Evolutionary conservation across 2,797 vertebrate genomes (phyloP), one percentile per base, ranked within the genome.

Genomic region (Gambusia yucatana): DNA sequence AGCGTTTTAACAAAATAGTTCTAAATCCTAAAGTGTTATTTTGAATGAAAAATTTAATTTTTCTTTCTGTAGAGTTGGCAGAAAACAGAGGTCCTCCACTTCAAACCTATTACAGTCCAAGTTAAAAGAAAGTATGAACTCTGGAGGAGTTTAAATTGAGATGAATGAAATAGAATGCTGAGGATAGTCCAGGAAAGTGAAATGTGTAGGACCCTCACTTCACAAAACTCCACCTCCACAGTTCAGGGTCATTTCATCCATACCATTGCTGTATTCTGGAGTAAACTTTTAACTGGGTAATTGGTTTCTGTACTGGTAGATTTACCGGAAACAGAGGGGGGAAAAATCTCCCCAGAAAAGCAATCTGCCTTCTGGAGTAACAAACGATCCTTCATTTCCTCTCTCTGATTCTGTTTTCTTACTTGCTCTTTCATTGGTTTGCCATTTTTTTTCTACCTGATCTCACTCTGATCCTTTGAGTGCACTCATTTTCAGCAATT

Each of bases 401-500:
- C 3, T 70, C 65, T 17, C 43, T 46, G 43, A 28, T 28, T 70
- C 67, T 44, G 25, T 28, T 44, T 46, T 70, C 43, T 46, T 70
- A 43, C 67, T 44, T 16, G 25, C 2, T 70, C 41, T 28, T 46
- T 70, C 43, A 70, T 44, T 70, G 43, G 67, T 70, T n/a, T 70
- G 41, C 25, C 28, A 6, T 46, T 44, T 70, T 67, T 69, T 70
- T 70, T 70, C n/a, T 28, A 4, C 43, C 43, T 46, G 41, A 46
- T 70, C 65, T n/a, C 6, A 44, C 41, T 70, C 44, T 78, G 55
- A 74, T 67, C 55, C 43, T 83, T 7, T 8, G 44, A 76, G 73
- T 14, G 50, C 7, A 50, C n/a, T 47, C 65, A 76, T 50, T 80
- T 77, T 9, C 63, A 30, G 13, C 10, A 13, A 0, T 77, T 81